These are phyloP conservation scores for Papilio elwesi DNA, from an alignment of 2,888 invertebrate species.

Conservation along the genomic window DNA sequence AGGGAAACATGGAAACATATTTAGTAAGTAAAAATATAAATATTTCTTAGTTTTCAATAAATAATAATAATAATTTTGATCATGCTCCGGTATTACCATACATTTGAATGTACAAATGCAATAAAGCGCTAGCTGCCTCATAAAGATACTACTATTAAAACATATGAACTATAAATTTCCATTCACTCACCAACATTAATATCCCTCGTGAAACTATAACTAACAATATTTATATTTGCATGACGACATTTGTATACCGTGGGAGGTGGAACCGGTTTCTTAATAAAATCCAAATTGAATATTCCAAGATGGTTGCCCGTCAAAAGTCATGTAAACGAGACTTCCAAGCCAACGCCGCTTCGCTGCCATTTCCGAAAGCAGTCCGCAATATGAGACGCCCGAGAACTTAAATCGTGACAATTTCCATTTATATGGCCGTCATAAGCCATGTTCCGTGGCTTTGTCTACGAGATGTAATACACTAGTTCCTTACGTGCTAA, in stretches of 20 bases:
- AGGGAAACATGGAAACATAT: background rate
- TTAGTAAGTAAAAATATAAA: background rate
- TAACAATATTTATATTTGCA: constrained; percentile 14
- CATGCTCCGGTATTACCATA: constrained; percentile 22
- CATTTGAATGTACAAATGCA: constrained; percentile 37
- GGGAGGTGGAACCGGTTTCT: constrained; percentile 23
- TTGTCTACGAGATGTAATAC: constrained; percentile 56
- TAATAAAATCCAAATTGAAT: constrained; percentile 42
- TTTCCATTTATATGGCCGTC: constrained; percentile 76
- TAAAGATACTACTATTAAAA: constrained; percentile 37
- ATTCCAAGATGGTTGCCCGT: constrained; percentile 27
- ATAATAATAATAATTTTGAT: constrained; percentile 10
- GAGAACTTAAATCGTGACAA: constrained; percentile 72
- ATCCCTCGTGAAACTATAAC: constrained; percentile 12
- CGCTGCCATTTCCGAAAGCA: constrained; percentile 66
- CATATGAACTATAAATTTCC: constrained; percentile 37
- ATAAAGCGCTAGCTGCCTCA: constrained; percentile 34
- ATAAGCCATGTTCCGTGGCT: constrained; percentile 66
- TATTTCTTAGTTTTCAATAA: constrained; percentile 3
- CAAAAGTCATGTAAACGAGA: constrained; percentile 44
- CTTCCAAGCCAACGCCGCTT: constrained; percentile 39
- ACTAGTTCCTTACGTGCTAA: constrained; percentile 46
- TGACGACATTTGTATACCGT: constrained; percentile 10
- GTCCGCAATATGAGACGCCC: constrained; percentile 57
- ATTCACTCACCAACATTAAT: constrained; percentile 30